These are phyloP conservation scores for Chrysomela aeneicollis DNA, from an alignment of 2,888 invertebrate genomes.

Conservation along the genomic window DNA sequence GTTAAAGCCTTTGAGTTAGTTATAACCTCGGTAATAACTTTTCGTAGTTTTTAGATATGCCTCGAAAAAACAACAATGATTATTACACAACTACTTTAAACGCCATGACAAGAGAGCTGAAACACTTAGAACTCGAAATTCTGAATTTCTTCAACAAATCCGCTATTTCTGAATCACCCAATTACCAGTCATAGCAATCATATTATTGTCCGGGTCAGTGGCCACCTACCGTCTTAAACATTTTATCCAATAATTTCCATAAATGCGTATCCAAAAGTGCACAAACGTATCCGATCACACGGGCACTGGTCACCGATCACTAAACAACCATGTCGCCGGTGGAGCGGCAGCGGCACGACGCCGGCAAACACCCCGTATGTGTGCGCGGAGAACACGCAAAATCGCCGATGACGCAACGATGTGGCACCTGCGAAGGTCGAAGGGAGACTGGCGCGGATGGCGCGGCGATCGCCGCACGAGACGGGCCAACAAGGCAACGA, in stretches of 20 bases:
- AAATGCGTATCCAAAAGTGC: constrained; percentile 21
- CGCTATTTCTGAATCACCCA: too few relatives aligned
- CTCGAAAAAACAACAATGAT: too few relatives aligned
- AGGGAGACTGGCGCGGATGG: constrained; percentile 20
- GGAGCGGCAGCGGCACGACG: not conserved
- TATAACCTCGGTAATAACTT: too few relatives aligned
- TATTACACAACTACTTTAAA: too few relatives aligned
- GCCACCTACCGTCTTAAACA: constrained; percentile 31
- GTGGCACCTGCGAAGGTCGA: constrained; percentile 8
- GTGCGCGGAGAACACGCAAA: constrained; percentile 11
- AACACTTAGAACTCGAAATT: too few relatives aligned
- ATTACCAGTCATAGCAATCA: too few relatives aligned
- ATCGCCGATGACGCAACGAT: not conserved
- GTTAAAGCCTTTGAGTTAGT: too few relatives aligned
- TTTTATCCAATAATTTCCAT: constrained; percentile 24
- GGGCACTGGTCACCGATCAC: constrained; percentile 12
- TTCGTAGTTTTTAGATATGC: too few relatives aligned
- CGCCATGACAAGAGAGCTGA: too few relatives aligned
- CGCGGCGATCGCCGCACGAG: constrained; percentile 16
- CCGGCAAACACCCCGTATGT: constrained; percentile 13
- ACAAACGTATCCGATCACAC: constrained; percentile 12
- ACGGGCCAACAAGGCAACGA: constrained; percentile 28
- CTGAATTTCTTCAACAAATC: too few relatives aligned
- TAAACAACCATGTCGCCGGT: too few relatives aligned
- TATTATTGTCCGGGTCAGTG: too few relatives aligned